Percentiles rank a stretch among this genome's conserved stretches.
Conservation (phyloP, 2,113 vertebrate genomes). For the Channa argus region DNA sequence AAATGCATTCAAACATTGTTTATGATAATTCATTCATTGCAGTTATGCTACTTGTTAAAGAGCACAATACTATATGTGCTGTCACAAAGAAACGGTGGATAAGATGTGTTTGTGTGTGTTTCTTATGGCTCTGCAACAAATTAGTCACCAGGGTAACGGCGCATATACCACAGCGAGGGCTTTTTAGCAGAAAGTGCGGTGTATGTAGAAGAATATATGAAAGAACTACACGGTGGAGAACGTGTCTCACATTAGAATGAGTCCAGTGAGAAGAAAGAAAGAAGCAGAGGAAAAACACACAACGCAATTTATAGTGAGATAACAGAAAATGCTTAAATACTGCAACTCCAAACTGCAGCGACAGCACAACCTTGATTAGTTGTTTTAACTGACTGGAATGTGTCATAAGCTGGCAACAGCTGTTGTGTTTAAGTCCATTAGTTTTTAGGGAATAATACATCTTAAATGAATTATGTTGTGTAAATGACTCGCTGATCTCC, state of each 20-base stretch:
- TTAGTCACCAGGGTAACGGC: constrained; percentile 23
- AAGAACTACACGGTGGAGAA: constrained; percentile 4
- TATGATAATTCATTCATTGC: not conserved
- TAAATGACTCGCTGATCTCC: constrained; percentile 79
- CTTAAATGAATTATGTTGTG: constrained; percentile 76
- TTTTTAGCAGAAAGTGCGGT: constrained; percentile 1
- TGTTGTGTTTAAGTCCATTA: constrained; percentile 71
- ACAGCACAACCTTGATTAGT: constrained; percentile 41
- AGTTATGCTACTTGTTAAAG: not conserved
- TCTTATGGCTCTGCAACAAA: constrained; percentile 3
- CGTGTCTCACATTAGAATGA: constrained; percentile 4
- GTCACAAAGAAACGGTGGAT: not conserved
- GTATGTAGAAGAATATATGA: not conserved
- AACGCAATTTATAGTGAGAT: constrained; percentile 6
- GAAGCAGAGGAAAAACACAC: not conserved
- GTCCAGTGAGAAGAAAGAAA: not conserved
- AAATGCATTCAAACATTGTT: not conserved
- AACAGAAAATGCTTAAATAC: not conserved
- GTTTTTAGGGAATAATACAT: constrained; percentile 71
- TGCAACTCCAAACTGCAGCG: constrained; percentile 23
- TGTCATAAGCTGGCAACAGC: constrained; percentile 61
- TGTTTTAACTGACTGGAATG: constrained; percentile 43
- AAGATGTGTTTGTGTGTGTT: not conserved
- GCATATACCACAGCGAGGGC: constrained; percentile 15
- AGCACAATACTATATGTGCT: not conserved